Conservation (phyloP, 2,797 vertebrate species). For the Sibirionetta formosa region DNA sequence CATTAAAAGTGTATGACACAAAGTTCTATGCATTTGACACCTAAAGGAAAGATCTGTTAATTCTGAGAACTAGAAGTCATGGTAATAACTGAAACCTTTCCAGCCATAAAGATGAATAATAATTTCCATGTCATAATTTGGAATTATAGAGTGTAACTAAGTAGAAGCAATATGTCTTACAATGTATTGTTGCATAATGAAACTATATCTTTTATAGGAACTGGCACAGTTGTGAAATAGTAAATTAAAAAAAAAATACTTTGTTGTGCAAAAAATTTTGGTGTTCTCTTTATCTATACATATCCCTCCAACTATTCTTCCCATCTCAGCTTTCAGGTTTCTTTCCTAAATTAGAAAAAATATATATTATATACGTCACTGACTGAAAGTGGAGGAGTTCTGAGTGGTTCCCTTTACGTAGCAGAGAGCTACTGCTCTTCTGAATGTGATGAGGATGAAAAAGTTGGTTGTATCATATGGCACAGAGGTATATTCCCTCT, state of each 20-base stretch:
- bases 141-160: neutral
- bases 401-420: accelerated
- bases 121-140: neutral
- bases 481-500: neutral
- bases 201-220: neutral
- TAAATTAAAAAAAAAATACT: neutral
- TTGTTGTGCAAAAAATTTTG: neutral
- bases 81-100: neutral
- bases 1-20: neutral
- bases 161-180: neutral
- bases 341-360: neutral
- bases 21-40: neutral
- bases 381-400: neutral
- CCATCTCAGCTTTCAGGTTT: neutral
- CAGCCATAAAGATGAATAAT: neutral
- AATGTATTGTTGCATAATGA: neutral
- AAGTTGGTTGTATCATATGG: neutral
- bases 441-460: neutral
- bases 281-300: neutral
- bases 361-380: accelerated
- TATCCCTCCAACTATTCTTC: neutral
- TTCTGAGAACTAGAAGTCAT: neutral
- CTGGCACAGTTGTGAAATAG: neutral
- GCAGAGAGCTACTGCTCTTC: neutral
- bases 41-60: neutral